Base-by-base conservation (phyloP, 2,888 invertebrate species). In the Chrysotoxum bicinctum region DNA sequence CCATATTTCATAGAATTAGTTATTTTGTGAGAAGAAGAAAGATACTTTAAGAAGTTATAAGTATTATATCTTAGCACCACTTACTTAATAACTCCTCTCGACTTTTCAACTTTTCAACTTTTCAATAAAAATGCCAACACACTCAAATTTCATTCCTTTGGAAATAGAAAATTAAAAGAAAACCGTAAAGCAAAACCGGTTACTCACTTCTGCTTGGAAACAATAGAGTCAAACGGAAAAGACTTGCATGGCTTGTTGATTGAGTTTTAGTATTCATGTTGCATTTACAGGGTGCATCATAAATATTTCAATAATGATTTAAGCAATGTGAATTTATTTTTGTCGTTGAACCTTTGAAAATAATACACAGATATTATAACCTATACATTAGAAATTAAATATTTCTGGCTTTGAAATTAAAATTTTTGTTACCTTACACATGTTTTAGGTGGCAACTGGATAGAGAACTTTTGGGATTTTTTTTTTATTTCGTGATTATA, bases 101-200 rank as follows among this genome's bases (percentile, higher is more conserved):
- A 19, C 10, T 48, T 43, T 10, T 9, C 0, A 3, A 56, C 43
- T 50, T 48, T 19, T 66, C 19, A 19, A 75, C 16, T 73, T 62
- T 60, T 82, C 43, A 21, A 66, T 60, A 26, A 35, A 70, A 52
- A 74, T 64, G 50, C 62, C 62, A 62, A 9, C 60, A 52, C 32
- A 69, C 73, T 68, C 60, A 56, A 64, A 69, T 73, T 69, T 83
- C 73, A 62, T 64, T 64, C 14, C 75, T 62, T 70, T 45, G 21
- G 37, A 48, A 32, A 62, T 26, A 54, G 73, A 43, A 75, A 80
- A 75, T 48, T 48, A 54, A 82, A 72, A 72, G 70, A 77, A 72
- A 82, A 82, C n/a, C 52, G 16, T 52, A 60, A 35, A 58, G 35
- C 35, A 66, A 82, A 82, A 77, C 81, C 40, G 23, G 81, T 72